Base-by-base conservation (phyloP, 2,797 vertebrate genomes). In the Poliocrania exsul region DNA sequence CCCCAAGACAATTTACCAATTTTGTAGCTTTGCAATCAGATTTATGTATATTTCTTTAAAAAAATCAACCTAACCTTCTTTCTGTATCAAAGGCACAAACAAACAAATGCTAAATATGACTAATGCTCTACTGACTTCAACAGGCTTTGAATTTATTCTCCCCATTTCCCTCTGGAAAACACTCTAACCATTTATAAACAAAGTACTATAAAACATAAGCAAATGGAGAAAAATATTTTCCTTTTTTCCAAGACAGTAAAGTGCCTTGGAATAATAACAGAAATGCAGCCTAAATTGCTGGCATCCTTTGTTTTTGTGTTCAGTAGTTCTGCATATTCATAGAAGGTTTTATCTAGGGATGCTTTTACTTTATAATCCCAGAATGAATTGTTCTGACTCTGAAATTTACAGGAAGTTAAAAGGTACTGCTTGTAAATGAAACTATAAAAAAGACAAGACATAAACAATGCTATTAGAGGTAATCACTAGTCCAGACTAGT, bases 101-200 rank as follows among this genome's bases (percentile, higher is more conserved):
- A 96, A 92, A 93, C 80, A 94, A 95, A 95, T 58, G 79, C 46
- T 61, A 92, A 91, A 90, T 83, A 66, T 92, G 65, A 94, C 81
- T 86, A 93, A 95, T 2, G n/a, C 79, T 87, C 64, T 37, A 62
- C 31, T 73, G 88, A 26, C 58, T 96, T 90, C 78, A 92, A 84
- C 40, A 64, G 40, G 71, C 71, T 88, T 87, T 86, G 85, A 77
- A 92, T 90, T 88, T 47, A 65, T 94, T 91, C 71, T 91, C 75
- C 69, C 62, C 11, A n/a, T 56, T 90, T 95, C 54, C 66, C 92
- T 89, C 66, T 89, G 84, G 79, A 72, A 86, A 93, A 92, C 49
- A 85, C 26, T 6, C 0, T 37, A 90, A 73, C 60, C 65, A 46
- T 88, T 91, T 93, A 82, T 81, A 92, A 90, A 92, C 84, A 93